phyloP scores from a whole-genome alignment of 2,797 vertebrate species.

The Pseudochaenichthys georgianus region DNA sequence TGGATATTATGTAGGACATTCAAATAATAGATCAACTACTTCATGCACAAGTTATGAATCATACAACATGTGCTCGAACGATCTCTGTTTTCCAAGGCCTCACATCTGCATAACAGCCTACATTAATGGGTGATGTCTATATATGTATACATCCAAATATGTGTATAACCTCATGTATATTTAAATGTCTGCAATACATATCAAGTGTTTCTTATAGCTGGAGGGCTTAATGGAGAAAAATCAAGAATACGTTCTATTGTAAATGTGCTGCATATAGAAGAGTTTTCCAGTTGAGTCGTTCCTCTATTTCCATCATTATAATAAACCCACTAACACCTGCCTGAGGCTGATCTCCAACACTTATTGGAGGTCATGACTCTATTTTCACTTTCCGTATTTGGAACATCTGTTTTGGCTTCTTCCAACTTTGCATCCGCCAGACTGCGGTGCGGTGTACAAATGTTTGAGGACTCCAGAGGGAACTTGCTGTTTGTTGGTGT shows the following conservation, averaged over 20 bases:
- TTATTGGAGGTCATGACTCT: constrained; percentile 40
- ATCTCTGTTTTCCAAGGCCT: constrained; percentile 54
- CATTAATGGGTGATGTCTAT: constrained; percentile 43
- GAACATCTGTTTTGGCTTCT: constrained; percentile 76
- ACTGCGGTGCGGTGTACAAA: constrained; percentile 52
- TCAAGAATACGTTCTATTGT: not conserved
- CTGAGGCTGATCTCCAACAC: constrained; percentile 39
- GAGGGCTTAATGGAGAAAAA: not conserved
- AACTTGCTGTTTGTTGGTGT: constrained; percentile 59
- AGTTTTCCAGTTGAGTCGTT: constrained; percentile 2
- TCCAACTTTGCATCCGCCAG: constrained; percentile 47
- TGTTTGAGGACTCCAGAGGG: constrained; percentile 51
- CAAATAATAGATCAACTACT: constrained; percentile 62
- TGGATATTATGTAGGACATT: constrained; percentile 61
- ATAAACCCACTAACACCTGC: constrained; percentile 64
- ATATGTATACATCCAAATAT: constrained; percentile 31
- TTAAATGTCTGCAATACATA: not conserved
- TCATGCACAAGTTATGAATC: constrained; percentile 66
- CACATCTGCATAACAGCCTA: constrained; percentile 64
- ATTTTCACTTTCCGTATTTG: constrained; percentile 47
- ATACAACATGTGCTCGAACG: constrained; percentile 54
- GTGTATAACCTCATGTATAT: constrained; percentile 21
- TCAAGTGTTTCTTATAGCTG: too few relatives aligned
- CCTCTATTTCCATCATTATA: constrained; percentile 36
- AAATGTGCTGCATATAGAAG: constrained; percentile 4